Base-by-base conservation (phyloP, 2,888 invertebrate species). In the Rhogogaster chlorosoma region DNA sequence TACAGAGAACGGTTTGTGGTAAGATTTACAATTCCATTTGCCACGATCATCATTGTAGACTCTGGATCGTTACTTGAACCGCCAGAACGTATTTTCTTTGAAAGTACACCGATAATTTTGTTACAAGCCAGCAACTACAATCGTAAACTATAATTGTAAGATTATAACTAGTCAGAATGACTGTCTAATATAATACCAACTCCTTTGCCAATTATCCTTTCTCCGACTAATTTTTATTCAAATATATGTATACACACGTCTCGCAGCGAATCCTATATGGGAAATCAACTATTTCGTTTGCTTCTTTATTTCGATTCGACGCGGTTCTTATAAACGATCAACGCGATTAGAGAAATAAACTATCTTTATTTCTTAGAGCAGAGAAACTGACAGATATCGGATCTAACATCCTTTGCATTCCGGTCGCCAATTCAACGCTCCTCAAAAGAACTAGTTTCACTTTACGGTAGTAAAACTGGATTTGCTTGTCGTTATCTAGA, bases 111-210 rank as follows among this genome's bases (percentile, higher is more conserved):
- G 61, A 61, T 80, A 57, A 80, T 80, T 80, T 61, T 61, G 80
- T 80, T 80, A 57, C 80, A 80, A 61, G 22, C 80, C 61, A 80
- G 26, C 61, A 38, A 80, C 80, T 80, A 57, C 38, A 80, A 61
- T 80, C 80, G 80, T 80, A 80, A 80, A 80, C 80, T 61, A 61
- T 57, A 57, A 80, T 80, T 80, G 57, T 77, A 80, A 61, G n/a
- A 80, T 80, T 61, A 57, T 80, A 80, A 80, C 57, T 36, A 36
- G 49, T 9, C 38, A 61, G 61, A 36, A 32, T 36, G 67, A 67
- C 67, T 32, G 67, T 67, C 32, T 32, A 67, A 77, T 77, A 77
- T 18, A 77, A 77, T 73, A 73, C 38, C 36, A 29, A 77, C 45
- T 77, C 32, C 15, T 29, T 45, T 49, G 29, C n/a, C 26, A 26